Evolutionary conservation across 2,113 vertebrate genomes (phyloP).

Genomic region (Pelvicachromis taeniatus): DNA sequence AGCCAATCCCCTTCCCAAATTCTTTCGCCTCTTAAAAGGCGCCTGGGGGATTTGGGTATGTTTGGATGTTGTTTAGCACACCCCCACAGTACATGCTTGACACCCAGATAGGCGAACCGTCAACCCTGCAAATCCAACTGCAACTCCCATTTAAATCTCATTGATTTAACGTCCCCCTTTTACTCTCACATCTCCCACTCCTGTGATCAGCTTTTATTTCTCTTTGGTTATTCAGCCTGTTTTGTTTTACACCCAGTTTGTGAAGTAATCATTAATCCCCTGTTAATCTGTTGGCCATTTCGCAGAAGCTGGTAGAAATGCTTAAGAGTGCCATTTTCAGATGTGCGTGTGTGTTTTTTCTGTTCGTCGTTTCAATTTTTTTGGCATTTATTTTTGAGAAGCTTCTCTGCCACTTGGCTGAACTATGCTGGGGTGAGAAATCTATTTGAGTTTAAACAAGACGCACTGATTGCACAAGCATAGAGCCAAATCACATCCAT

Average conservation of each 20-base stretch:
- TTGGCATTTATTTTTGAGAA: conserved; percentile 43
- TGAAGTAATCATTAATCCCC: conserved; percentile 56
- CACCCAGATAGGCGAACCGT: conserved; percentile 49
- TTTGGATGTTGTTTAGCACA: conserved; percentile 65
- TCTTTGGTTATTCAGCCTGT: conserved; percentile 15
- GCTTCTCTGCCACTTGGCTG: conserved; percentile 60
- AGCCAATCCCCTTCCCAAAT: conserved; percentile 47
- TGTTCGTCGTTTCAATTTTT: not conserved
- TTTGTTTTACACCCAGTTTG: conserved; percentile 36
- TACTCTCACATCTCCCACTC: conserved; percentile 39
- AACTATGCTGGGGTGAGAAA: conserved; percentile 51
- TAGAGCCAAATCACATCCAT: conserved; percentile 62
- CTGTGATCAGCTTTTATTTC: conserved; percentile 52
- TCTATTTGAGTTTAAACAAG: conserved; percentile 65
- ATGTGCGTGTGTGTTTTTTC: not conserved
- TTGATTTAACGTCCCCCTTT: conserved; percentile 51
- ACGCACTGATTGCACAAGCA: conserved; percentile 62
- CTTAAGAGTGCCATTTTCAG: conserved; percentile 35
- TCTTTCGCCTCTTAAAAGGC: conserved; percentile 58
- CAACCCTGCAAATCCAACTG: conserved; percentile 41
- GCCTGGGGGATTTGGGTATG: conserved; percentile 63
- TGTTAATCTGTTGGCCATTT: conserved; percentile 43
- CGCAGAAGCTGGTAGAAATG: conserved; percentile 16
- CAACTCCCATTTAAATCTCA: conserved; percentile 47
- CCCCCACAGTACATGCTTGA: conserved; percentile 61